A percentile compares a stretch with the other conserved stretches of the same genome.
Evolutionary conservation across 2,888 invertebrate genomes (phyloP).

Genomic region (Volucella inanis): DNA sequence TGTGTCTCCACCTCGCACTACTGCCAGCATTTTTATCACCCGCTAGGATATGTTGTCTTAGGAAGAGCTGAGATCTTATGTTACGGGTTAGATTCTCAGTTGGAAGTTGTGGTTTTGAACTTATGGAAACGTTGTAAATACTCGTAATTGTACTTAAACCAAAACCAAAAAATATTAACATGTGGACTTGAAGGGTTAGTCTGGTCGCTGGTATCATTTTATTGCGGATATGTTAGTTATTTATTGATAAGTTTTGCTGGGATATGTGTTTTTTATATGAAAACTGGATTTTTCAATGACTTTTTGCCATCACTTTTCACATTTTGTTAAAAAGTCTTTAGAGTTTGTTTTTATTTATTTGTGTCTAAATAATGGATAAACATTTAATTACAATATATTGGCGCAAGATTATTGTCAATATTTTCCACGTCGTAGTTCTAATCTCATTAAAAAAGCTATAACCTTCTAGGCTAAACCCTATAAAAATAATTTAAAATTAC

Average conservation of each 20-base stretch:
- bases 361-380: neutral
- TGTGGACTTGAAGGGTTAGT: conserved; percentile 18
- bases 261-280: conserved; percentile 18
- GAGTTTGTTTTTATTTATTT: neutral
- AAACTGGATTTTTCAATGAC: neutral
- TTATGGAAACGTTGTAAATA: conserved; percentile 42
- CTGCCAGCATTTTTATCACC: neutral
- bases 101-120: conserved; percentile 20
- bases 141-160: conserved; percentile 47
- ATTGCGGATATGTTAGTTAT: conserved; percentile 40
- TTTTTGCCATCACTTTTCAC: conserved; percentile 25
- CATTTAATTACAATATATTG: neutral
- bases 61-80: conserved; percentile 39
- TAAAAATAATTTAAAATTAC: no score
- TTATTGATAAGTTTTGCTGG: conserved; percentile 17
- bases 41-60: conserved; percentile 38
- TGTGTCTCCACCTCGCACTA: conserved; percentile 39
- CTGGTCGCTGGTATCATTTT: conserved; percentile 50
- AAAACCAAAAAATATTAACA: conserved; percentile 56
- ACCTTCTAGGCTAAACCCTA: no score
- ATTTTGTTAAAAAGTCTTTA: conserved; percentile 6
- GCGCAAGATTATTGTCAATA: neutral
- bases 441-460: no score
- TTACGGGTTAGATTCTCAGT: conserved; percentile 43
- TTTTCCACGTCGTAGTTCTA: neutral